Base-by-base conservation (phyloP, 2,113 vertebrate species). In the Microtus montanus region DNA sequence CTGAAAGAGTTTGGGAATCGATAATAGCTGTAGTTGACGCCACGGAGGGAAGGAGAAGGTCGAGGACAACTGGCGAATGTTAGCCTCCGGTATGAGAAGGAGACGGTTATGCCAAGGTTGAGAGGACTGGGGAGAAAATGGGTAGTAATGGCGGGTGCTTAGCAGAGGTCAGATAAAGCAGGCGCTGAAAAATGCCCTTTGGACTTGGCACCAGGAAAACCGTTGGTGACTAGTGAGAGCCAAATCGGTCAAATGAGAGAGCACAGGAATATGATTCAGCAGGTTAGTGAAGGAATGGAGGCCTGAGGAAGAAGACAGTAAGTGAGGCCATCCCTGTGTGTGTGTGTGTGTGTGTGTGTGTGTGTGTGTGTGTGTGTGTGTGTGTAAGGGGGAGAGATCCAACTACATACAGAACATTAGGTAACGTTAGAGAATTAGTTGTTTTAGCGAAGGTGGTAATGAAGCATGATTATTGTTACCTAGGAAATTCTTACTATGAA, bases 1-100 rank as follows among this genome's bases (percentile, higher is more conserved):
- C 41, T 78, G 17, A 54, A 91, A 92, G 94, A 71, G 58, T 89
- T 84, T 91, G 86, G 82, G 49, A 44, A 85, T 95, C 52, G 38
- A 15, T 28, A 58, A 13, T 15, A 89, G 63, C 61, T 71, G 70
- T 75, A 20, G 19, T 92, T 47, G 70, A 90, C 58, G 41, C 8
- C 24, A 0, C 44, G 44, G n/a, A 80, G 33, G 38, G 41, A 52
- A 30, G 91, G 73, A 82, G 89, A 71, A 80, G 35, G 38, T 90
- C 74, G 86, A 66, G 68, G 83, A 83, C 64, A 84, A 10, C 58
- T 71, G 7, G 49, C n/a, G 33, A 44, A 33, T 85, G 49, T 24
- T 44, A 89, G 5, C 85, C 70, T 58, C 66, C 54, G 58, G 71
- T 38, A 11, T 47, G 64, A 93, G 92, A 84, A 38, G 7, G 19